Evolutionary conservation across 2,888 invertebrate species (phyloP).

Genomic region (Leucophenga montana): DNA sequence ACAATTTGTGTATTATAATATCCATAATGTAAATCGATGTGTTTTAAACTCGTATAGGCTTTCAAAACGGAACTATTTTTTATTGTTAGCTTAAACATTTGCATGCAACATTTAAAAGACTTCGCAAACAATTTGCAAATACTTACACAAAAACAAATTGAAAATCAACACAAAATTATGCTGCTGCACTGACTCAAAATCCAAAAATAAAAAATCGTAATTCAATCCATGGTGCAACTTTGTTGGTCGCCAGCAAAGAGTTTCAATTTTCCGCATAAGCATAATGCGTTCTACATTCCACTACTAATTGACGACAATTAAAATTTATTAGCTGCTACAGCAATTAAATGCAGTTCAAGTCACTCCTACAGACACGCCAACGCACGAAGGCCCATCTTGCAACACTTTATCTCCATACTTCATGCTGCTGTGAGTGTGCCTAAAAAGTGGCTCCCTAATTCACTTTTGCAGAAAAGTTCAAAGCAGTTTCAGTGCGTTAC

Average conservation of each 20-base stretch:
- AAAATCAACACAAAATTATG: neutral
- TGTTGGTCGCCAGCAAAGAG: conserved; percentile 5
- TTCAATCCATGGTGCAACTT: too few relatives aligned
- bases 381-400: neutral
- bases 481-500: too few relatives aligned
- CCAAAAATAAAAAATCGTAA: neutral
- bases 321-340: conserved; percentile 66
- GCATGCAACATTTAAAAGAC: neutral
- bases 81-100: neutral
- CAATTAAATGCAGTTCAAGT: conserved; percentile 59
- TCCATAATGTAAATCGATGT: too few relatives aligned
- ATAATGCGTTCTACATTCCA: conserved; percentile 57
- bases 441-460: too few relatives aligned
- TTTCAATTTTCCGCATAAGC: conserved; percentile 29
- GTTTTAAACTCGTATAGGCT: too few relatives aligned
- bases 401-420: conserved; percentile 8
- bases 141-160: neutral
- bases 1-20: too few relatives aligned
- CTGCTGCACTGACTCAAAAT: neutral
- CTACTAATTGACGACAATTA: conserved; percentile 63
- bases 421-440: neutral
- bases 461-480: too few relatives aligned
- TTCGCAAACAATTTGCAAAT: neutral
- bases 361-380: conserved; percentile 3
- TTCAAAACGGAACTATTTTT: too few relatives aligned